These are phyloP conservation scores for Stenotaenia linearis DNA, from an alignment of 2,888 invertebrate species.

Conservation along the genomic window DNA sequence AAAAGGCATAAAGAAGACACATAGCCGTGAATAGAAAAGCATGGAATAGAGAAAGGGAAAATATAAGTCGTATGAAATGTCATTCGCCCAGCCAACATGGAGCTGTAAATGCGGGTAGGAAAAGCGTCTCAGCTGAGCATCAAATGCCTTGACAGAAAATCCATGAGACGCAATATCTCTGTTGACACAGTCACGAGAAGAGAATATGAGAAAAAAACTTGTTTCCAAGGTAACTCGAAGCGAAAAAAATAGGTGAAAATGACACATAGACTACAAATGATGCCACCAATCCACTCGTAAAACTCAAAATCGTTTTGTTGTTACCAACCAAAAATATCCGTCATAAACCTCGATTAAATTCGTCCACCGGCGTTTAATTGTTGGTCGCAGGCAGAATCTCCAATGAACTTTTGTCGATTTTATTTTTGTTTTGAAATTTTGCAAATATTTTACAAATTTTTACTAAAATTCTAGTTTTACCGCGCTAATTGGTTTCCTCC, in stretches of 20 bases:
- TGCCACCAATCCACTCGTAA: slow-evolving; percentile 12
- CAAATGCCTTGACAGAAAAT: slow-evolving; percentile 26
- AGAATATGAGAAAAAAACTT: slow-evolving; percentile 14
- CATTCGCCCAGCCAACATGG: slow-evolving; percentile 4
- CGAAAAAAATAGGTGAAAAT: slow-evolving; percentile 13
- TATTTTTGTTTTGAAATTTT: too few relatives aligned
- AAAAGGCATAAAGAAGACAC: neutral
- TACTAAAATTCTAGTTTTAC: too few relatives aligned
- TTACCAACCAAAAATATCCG: neutral
- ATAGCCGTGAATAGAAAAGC: neutral
- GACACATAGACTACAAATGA: slow-evolving; percentile 13
- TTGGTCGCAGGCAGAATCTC: too few relatives aligned
- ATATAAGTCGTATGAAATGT: slow-evolving; percentile 14
- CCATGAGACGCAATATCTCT: slow-evolving; percentile 24
- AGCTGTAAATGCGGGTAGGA: neutral
- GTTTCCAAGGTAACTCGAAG: neutral
- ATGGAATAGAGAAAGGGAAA: neutral
- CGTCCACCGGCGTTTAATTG: too few relatives aligned
- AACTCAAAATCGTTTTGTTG: slow-evolving; percentile 14
- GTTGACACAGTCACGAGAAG: slow-evolving; percentile 8
- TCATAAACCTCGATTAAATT: too few relatives aligned
- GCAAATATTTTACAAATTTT: too few relatives aligned
- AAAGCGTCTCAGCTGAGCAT: slow-evolving; percentile 21
- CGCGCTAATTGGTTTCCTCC: too few relatives aligned
- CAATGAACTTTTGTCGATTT: too few relatives aligned